A percentile compares a stretch with the other conserved stretches of the same genome.
Evolutionary conservation across 35 echinoderm and acorn worm species (phyloP).

Genomic region (Ptychodera flava): DNA sequence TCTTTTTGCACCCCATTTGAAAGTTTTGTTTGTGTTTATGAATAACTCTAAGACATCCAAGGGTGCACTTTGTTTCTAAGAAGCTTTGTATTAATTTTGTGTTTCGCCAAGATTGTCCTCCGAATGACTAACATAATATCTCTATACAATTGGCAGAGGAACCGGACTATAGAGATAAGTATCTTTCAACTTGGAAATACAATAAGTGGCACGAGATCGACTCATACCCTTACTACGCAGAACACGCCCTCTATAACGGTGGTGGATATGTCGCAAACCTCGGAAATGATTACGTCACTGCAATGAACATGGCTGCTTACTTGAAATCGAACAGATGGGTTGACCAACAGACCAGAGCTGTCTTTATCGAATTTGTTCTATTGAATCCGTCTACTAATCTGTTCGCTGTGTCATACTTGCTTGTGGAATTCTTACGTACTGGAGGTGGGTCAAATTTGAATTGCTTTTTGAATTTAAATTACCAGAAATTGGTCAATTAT

Average conservation of each 20-base stretch:
- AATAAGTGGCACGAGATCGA: conserved; percentile 53
- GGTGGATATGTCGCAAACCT: conserved; percentile 78
- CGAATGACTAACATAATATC: too few species aligned
- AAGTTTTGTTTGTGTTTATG: too few species aligned
- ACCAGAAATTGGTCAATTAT: too few species aligned
- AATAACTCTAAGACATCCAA: too few species aligned
- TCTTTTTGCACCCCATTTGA: too few species aligned
- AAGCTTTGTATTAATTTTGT: too few species aligned
- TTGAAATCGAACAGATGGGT: conserved; percentile 68
- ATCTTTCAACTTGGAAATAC: conserved; percentile 55
- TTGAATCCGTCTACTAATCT: conserved; percentile 80
- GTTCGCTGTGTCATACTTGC: conserved; percentile 64
- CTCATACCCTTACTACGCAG: conserved; percentile 56
- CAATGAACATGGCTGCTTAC: conserved; percentile 28
- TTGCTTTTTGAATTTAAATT: not conserved
- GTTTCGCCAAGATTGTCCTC: too few species aligned
- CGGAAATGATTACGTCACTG: conserved; percentile 17
- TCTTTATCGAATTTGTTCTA: conserved; percentile 92
- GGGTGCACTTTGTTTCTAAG: too few species aligned
- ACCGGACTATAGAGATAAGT: conserved; percentile 17
- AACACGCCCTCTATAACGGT: conserved; percentile 65
- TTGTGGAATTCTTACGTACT: conserved; percentile 70
- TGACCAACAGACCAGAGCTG: conserved; percentile 78
- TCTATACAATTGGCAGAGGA: conserved; percentile 24
- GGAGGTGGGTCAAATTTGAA: conserved; percentile 47